phyloP scores from a whole-genome alignment of 1,140 invertebrate species.

The Sminthurinus signatus region DNA sequence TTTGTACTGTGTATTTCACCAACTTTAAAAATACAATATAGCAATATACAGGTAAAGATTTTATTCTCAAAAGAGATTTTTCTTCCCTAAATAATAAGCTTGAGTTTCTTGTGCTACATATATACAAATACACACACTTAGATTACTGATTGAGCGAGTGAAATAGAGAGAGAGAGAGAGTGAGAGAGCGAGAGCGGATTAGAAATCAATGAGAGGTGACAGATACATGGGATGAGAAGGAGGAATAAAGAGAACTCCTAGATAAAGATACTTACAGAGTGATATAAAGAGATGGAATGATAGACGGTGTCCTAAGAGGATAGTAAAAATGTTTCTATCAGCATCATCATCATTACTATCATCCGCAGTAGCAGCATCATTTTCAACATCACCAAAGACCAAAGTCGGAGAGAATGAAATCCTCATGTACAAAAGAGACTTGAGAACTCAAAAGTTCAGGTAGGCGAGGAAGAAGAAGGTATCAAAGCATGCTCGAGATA shows the following conservation, averaged over 20 bases:
- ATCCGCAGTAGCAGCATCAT: too few species aligned
- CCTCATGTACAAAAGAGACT: neutral
- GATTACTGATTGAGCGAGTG: constrained; percentile 7
- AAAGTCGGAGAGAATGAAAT: neutral
- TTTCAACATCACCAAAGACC: too few species aligned
- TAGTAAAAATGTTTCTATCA: neutral
- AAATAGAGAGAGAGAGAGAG: neutral
- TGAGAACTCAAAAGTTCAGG: neutral
- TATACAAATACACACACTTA: too few species aligned
- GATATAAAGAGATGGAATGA: constrained; percentile 8
- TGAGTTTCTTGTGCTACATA: too few species aligned
- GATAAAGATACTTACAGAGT: neutral
- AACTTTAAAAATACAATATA: too few species aligned
- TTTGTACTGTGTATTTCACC: too few species aligned
- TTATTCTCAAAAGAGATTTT: too few species aligned
- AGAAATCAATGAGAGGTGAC: constrained; percentile 17
- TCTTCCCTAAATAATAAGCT: too few species aligned
- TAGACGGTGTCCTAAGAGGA: constrained; percentile 6
- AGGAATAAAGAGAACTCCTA: too few species aligned
- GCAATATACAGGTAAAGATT: too few species aligned
- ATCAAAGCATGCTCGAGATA: constrained; percentile 20
- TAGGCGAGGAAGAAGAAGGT: constrained; percentile 3
- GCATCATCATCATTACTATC: too few species aligned
- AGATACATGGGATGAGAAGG: constrained; percentile 9
- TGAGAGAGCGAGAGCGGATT: constrained; percentile 5